Evolutionary conservation across 2,113 vertebrate genomes (phyloP), one percentile per base, ranked within the genome.

Genomic region (Ceratotherium simum): DNA sequence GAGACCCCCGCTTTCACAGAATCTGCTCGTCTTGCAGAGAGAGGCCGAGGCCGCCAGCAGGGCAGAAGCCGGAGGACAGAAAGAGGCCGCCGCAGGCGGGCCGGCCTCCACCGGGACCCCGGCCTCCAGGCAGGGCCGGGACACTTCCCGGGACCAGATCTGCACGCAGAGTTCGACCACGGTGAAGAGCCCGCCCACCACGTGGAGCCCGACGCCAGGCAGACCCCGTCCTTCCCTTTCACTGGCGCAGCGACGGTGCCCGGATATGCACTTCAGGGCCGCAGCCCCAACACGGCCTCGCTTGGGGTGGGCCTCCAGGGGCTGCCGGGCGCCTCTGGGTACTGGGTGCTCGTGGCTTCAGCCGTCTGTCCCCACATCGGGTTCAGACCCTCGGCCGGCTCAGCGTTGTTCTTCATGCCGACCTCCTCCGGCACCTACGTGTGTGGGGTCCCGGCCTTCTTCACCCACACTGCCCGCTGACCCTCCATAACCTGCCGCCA

Each of bases 281-380:
- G 3, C 0, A 2, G 31, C 6, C 2, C 8, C 31, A 0, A 3
- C 2, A 0, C 5, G 1, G 9, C 2, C 12, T 27, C 25, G 3
- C 20, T 1, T 1, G 21, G 20, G 42, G 6, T 2, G 23, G 3
- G 8, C 1, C 4, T 5, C 5, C 51, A 29, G 69, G 39, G 10
- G 21, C 21, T 4, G 1, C 36, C 23, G 3, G 0, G 0, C 3
- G 3, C 27, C 27, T 29, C 8, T 0, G 56, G 31, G 1, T 33
- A 14, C 33, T 42, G 39, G 91, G 13, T 1, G 4, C 3, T 27
- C 51, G 0, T 1, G 21, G 3, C 25, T 5, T 13, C 4, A 1
- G 11, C 11, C 1, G 0, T 20, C 54, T 67, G 60, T 17, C 21
- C 46, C 33, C 33, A 7, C 14, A 0, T 23, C 0, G 14, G 4